Percentiles rank a stretch among this genome's conserved stretches.
These are phyloP conservation scores for Poecile atricapillus DNA, from an alignment of 2,113 vertebrate genomes.

Conservation along the genomic window DNA sequence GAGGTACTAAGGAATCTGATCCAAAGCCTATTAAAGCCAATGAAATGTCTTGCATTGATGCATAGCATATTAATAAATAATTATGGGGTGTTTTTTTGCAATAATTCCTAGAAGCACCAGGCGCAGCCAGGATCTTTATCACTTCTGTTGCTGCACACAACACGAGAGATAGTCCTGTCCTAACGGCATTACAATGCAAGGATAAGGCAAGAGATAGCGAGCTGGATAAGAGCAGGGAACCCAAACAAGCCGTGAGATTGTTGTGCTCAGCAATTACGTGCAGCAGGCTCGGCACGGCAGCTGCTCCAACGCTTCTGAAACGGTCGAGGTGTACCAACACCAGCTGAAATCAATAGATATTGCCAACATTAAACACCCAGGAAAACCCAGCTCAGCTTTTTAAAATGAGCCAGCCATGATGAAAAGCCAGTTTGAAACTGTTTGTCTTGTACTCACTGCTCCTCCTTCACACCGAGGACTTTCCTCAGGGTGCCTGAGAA, in stretches of 20 bases:
- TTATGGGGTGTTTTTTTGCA: background rate
- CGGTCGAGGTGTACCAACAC: background rate
- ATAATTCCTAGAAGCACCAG: background rate
- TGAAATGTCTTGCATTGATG: slow-evolving; percentile 6
- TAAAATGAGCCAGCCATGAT: background rate
- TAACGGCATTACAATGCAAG: background rate
- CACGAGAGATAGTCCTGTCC: background rate
- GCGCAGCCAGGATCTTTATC: background rate
- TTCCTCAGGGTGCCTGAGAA: background rate
- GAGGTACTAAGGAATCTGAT: slow-evolving; percentile 1
- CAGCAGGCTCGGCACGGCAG: background rate
- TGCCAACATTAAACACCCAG: slow-evolving; percentile 13
- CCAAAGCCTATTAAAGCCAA: slow-evolving; percentile 29
- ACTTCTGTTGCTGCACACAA: background rate
- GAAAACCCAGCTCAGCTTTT: slow-evolving; percentile 25
- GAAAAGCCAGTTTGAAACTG: background rate
- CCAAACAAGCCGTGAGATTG: background rate
- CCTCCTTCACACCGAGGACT: fast-evolving
- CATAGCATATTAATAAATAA: slow-evolving; percentile 38
- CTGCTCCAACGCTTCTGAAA: background rate
- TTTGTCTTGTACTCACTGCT: background rate
- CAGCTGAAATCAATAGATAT: slow-evolving; percentile 9
- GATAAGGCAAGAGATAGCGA: background rate
- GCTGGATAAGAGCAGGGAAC: background rate
- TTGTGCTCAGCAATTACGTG: background rate